These are phyloP conservation scores for Nothobranchius furzeri DNA, from an alignment of 2,113 vertebrate genomes.

Conservation along the genomic window DNA sequence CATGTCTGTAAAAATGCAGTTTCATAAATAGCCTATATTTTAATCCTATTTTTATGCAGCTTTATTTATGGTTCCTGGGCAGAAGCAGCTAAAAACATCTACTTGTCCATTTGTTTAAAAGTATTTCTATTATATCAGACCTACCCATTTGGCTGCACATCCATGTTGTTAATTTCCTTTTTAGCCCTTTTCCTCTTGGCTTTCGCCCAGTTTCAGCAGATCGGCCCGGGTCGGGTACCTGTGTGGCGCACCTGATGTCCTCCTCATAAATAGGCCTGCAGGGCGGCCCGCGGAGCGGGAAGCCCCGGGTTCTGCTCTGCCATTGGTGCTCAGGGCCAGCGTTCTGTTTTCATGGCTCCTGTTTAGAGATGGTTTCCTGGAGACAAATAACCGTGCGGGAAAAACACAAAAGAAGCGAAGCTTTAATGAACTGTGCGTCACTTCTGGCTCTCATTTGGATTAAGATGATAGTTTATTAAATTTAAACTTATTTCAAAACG, in stretches of 20 bases:
- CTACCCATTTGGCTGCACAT: conserved; percentile 63
- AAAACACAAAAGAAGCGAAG: conserved; percentile 10
- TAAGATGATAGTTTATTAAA: too few relatives aligned
- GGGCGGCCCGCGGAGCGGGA: conserved; percentile 83
- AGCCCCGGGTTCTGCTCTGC: conserved; percentile 39
- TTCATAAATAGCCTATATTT: too few relatives aligned
- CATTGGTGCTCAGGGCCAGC: conserved; percentile 63
- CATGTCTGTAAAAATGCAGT: neutral
- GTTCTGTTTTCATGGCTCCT: neutral
- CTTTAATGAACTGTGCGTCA: conserved; percentile 1
- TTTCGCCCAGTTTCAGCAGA: neutral
- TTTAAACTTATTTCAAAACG: too few relatives aligned
- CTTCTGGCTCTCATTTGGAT: too few relatives aligned
- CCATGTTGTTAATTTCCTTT: neutral
- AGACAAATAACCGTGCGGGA: conserved; percentile 36
- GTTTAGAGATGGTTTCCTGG: conserved; percentile 56
- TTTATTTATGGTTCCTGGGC: too few relatives aligned
- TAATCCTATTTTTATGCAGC: too few relatives aligned
- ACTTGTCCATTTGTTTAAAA: too few relatives aligned
- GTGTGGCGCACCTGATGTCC: conserved; percentile 54
- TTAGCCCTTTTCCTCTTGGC: neutral
- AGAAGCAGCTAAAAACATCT: too few relatives aligned
- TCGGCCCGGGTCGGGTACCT: conserved; percentile 12
- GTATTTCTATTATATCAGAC: neutral
- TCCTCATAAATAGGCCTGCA: conserved; percentile 70